Percentiles rank a stretch among this genome's conserved stretches.
phyloP scores from a whole-genome alignment of 2,113 vertebrate species.

The Corythaixoides concolor region DNA sequence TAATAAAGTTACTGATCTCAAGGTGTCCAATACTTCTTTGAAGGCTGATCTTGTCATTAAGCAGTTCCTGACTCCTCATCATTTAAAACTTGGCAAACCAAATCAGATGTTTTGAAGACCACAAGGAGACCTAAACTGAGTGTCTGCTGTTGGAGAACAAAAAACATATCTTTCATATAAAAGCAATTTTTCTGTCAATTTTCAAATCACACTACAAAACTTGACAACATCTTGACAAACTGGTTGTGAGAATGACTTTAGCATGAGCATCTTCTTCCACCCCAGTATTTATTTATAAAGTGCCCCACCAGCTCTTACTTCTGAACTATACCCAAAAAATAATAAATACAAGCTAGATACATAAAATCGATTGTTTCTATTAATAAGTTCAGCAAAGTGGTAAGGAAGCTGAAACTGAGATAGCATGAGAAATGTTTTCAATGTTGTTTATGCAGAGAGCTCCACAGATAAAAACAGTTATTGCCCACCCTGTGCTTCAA shows the following conservation, averaged over 20 bases:
- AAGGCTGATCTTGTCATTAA: background rate
- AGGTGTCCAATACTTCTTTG: background rate
- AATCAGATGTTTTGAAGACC: background rate
- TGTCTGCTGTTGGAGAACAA: background rate
- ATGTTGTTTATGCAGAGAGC: background rate
- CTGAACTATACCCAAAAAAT: background rate
- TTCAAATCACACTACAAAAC: background rate
- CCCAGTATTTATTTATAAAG: background rate
- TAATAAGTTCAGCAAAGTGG: background rate
- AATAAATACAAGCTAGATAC: background rate
- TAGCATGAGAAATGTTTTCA: background rate
- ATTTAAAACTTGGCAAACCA: background rate
- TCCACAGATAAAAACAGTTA: background rate
- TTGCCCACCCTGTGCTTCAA: background rate
- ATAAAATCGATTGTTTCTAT: background rate
- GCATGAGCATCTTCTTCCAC: background rate
- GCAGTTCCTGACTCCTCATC: background rate
- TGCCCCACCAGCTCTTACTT: background rate
- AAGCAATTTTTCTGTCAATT: background rate
- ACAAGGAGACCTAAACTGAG: rapidly evolving
- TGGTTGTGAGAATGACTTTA: background rate
- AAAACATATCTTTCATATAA: background rate
- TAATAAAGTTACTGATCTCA: background rate
- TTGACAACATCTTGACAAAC: background rate
- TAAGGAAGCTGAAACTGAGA: background rate